Percentiles rank a stretch among this genome's conserved stretches.
Evolutionary conservation across 30 jellyfish, hydroid and myxozoan genomes (phyloP).

Genomic region (Hydra vulgaris): DNA sequence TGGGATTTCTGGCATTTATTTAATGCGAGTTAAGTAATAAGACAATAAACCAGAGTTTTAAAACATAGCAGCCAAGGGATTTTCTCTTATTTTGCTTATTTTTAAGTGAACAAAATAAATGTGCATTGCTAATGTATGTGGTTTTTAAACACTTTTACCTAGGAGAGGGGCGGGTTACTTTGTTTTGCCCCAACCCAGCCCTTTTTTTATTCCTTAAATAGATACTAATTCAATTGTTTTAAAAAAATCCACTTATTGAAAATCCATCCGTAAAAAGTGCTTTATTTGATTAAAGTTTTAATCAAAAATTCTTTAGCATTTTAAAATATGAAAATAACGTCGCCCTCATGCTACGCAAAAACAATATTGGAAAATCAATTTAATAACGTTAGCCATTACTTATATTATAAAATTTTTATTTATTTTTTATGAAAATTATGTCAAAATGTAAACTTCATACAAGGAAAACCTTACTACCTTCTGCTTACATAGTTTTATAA

Average conservation of each 20-base stretch:
- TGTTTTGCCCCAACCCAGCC: no score
- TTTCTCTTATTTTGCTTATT: neutral
- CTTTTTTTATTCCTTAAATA: no score
- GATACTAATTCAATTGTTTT: neutral
- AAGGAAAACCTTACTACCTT: neutral
- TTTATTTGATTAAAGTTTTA: neutral
- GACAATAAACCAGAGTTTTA: neutral
- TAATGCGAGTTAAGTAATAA: neutral
- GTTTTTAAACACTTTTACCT: neutral
- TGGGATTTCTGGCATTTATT: neutral
- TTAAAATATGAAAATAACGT: no score
- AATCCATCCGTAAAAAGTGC: neutral
- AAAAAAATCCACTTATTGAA: neutral
- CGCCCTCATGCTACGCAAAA: neutral
- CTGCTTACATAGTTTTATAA: neutral
- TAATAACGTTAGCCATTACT: neutral
- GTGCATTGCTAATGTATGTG: neutral
- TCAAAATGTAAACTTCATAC: neutral
- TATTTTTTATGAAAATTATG: neutral
- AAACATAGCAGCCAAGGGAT: neutral
- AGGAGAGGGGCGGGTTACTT: neutral
- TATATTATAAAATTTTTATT: no score
- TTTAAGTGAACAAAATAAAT: neutral
- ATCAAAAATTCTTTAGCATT: neutral
- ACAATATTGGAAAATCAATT: neutral